phyloP scores from a whole-genome alignment of 2,888 invertebrate genomes.

The Antitype chi region DNA sequence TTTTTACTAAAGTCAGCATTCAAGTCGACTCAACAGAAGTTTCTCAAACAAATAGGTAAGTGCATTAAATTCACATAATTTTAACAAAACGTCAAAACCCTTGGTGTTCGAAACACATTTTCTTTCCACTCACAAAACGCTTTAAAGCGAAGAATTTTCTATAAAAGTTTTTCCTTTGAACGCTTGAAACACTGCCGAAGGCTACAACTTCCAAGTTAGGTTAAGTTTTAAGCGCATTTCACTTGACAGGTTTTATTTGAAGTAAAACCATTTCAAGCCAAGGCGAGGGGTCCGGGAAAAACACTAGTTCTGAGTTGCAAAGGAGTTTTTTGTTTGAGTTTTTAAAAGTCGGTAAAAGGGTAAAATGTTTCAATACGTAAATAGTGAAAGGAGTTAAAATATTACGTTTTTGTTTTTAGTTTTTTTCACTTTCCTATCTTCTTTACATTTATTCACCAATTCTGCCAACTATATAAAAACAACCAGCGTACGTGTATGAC shows the following conservation, averaged over 20 bases:
- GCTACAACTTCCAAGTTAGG: constrained; percentile 52
- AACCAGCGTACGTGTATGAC: no score
- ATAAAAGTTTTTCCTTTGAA: constrained; percentile 63
- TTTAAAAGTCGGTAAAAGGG: constrained; percentile 11
- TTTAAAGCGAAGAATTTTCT: constrained; percentile 54
- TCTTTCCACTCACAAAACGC: constrained; percentile 41
- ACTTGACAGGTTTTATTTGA: constrained; percentile 61
- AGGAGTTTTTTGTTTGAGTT: constrained; percentile 37
- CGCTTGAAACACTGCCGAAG: constrained; percentile 60
- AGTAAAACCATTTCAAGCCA: constrained; percentile 50
- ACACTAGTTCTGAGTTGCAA: constrained; percentile 39
- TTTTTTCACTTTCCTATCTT: background rate
- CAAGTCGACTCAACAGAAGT: background rate
- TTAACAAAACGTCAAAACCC: constrained; percentile 13
- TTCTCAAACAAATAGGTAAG: background rate
- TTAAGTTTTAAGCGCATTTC: constrained; percentile 63
- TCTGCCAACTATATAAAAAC: no score
- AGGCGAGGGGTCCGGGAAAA: constrained; percentile 27
- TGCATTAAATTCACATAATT: background rate
- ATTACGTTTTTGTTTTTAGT: background rate
- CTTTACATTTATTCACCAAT: background rate
- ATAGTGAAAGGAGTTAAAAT: background rate
- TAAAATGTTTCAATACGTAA: constrained; percentile 1
- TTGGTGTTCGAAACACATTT: constrained; percentile 21
- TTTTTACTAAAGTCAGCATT: background rate